Percentiles rank a stretch among this genome's conserved stretches.
Evolutionary conservation across 2,113 vertebrate genomes (phyloP).

Genomic region (cattle (Bos taurus)): ARS-UCD2.0 NC_037331.1:82402501-82403000

Average conservation of each 20-base stretch:
- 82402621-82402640: not conserved
- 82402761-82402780: conserved; percentile 25
- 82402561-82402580: not conserved
- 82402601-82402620: not conserved
- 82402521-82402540: not conserved
- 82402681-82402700: not conserved
- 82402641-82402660: not conserved
- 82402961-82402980: not conserved
- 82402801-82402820: conserved; percentile 12
- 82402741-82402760: not conserved
- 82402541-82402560: not conserved
- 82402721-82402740: conserved; percentile 8
- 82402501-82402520: not conserved
- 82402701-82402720: conserved; percentile 5
- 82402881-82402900: conserved; percentile 33
- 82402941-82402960: conserved; percentile 41
- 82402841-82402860: conserved; percentile 10
- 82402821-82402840: conserved; percentile 18
- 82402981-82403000: not conserved
- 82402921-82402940: conserved; percentile 32
- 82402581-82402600: not conserved
- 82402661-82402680: not conserved
- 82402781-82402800: conserved; percentile 43
- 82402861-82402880: conserved; percentile 6
- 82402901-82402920: conserved; percentile 7